These are phyloP conservation scores for Leucoma salicis DNA, from an alignment of 2,888 invertebrate species.

Conservation along the genomic window DNA sequence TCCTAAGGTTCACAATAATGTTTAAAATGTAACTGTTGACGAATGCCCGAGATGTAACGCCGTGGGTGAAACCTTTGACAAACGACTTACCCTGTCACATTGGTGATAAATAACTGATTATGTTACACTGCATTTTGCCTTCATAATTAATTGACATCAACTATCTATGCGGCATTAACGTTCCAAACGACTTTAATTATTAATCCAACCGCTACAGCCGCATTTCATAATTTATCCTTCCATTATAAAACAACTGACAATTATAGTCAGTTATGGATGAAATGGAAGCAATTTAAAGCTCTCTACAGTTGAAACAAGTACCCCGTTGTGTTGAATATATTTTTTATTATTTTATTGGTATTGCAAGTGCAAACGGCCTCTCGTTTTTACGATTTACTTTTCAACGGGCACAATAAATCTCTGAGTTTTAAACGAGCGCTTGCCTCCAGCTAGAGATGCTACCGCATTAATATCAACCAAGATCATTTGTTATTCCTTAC, in stretches of 20 bases:
- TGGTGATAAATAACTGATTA: constrained; percentile 80
- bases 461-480: constrained; percentile 59
- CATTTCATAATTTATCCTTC: constrained; percentile 25
- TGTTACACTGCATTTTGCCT: constrained; percentile 76
- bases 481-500: constrained; percentile 60
- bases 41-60: constrained; percentile 62
- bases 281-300: constrained; percentile 57
- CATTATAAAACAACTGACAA: constrained; percentile 50
- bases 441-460: constrained; percentile 55
- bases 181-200: constrained; percentile 25
- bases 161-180: constrained; percentile 61
- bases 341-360: constrained; percentile 73
- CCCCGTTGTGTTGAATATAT: constrained; percentile 56
- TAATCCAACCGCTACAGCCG: background rate
- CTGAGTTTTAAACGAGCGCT: constrained; percentile 56
- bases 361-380: constrained; percentile 64
- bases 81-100: constrained; percentile 74
- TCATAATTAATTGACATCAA: constrained; percentile 76
- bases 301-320: constrained; percentile 51
- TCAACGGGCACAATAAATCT: constrained; percentile 62
- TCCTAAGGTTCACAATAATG: constrained; percentile 56
- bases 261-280: constrained; percentile 53
- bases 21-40: constrained; percentile 45
- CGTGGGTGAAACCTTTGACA: constrained; percentile 78
- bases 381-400: constrained; percentile 71